A percentile compares a stretch with the other conserved stretches of the same genome.
These are phyloP conservation scores for Acanthochromis polyacanthus DNA, from an alignment of 2,113 vertebrate genomes.

Conservation along the genomic window DNA sequence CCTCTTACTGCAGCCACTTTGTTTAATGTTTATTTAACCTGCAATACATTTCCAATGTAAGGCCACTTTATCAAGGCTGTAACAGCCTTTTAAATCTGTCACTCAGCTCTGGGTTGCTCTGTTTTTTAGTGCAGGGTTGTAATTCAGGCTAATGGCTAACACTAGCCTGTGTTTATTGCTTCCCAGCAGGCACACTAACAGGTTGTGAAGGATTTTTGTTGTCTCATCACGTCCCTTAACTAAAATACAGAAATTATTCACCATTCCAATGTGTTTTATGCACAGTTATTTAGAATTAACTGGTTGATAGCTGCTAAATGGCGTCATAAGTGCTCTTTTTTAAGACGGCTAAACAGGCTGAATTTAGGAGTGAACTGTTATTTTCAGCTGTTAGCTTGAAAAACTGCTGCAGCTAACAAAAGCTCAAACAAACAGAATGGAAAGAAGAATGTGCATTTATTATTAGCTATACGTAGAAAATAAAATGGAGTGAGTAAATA, in stretches of 20 bases:
- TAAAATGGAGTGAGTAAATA: not conserved
- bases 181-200: not conserved
- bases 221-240: not conserved
- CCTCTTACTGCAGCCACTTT: slow-evolving; percentile 9
- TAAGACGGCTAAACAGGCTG: too few relatives aligned
- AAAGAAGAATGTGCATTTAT: too few relatives aligned
- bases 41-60: slow-evolving; percentile 13
- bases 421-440: too few relatives aligned
- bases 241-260: not conserved
- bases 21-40: slow-evolving; percentile 43
- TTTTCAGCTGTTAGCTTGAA: too few relatives aligned
- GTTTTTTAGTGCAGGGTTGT: slow-evolving; percentile 17
- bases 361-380: too few relatives aligned
- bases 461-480: not conserved
- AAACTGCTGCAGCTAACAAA: too few relatives aligned
- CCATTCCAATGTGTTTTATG: not conserved
- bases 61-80: not conserved
- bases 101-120: slow-evolving; percentile 1
- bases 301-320: too few relatives aligned
- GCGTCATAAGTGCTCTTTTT: too few relatives aligned
- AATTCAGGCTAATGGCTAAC: slow-evolving; percentile 40
- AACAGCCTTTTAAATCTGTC: slow-evolving; percentile 48
- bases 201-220: not conserved
- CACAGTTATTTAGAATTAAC: too few relatives aligned
- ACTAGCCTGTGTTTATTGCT: not conserved